Evolutionary conservation across 2,113 vertebrate species (phyloP), one percentile per base, ranked within the genome.

Genomic region (Lathamus discolor): DNA sequence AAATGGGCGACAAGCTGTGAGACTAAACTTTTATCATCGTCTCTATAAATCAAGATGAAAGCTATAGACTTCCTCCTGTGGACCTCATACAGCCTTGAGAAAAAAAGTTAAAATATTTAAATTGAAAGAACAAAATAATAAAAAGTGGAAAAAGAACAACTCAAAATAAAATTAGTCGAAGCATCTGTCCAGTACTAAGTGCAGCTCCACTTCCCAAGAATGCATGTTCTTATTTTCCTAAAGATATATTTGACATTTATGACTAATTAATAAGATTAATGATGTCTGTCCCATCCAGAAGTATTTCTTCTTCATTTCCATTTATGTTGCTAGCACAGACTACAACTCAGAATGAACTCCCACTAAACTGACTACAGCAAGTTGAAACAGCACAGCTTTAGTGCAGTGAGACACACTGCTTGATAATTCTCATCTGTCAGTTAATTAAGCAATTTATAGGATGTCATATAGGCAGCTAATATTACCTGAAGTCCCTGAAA

Each of bases 41-140:
- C 97, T 98, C 98, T 98, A 97, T 98, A 98, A 98, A 98, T 98
- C 98, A 98, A 98, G 95, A 98, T 98, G 97, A 98, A 98, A 98
- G 97, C 97, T 97, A 88, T 97, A 96, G 97, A 96, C 95, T 95
- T 98, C 97, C 97, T 98, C 97, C 97, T 98, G 97, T 92, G 97
- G 95, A 95, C 96, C 79, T 97, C 97, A 97, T 74, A 96, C 93
- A 94, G 97, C 92, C 97, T 97, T 97, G 88, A 96, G 96, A 91
- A 96, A 96, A 96, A 91, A 96, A 97, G 81, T 96, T 98, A 95
- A 98, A 97, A 97, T 97, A 97, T 97, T 98, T 97, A 97, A 92
- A 97, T 92, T 78, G 93, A 74, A 92, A 93, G 83, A 83, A 93
- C 44, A 93, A 96, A 96, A 85, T 73, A 84, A 75, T 46, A 87